Evolutionary conservation across 2,797 vertebrate species (phyloP), one percentile per base, ranked within the genome.

Genomic region (Falco columbarius): DNA sequence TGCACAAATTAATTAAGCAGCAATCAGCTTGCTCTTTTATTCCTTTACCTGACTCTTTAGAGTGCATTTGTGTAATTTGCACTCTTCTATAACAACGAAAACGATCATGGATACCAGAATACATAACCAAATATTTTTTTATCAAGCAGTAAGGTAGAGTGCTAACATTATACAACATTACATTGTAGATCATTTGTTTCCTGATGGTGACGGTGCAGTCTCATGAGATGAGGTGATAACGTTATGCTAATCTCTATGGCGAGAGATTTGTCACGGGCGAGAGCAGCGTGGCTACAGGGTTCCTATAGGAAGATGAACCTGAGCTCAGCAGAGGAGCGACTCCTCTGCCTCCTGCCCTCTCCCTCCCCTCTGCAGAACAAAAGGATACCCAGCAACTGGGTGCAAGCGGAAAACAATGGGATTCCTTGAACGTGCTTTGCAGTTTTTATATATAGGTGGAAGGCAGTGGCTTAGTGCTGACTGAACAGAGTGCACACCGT

Each of bases 91-190:
- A 8, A 58, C n/a, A 67, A 44, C 9, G 22, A 55, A 76, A 86
- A 36, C 27, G 7, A 36, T 59, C 14, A 11, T 1, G 2, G 27
- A 42, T 76, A 66, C 19, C 10, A 24, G 38, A 85, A 80, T 51
- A 47, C 12, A 17, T 58, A 66, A 66, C 34, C 24, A 59, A 44
- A 4, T 89, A 40, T 5, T 73, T 75, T 46, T 76, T 58, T 40
- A 34, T 81, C 18, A 26, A 51, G 34, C 34, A 54, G 38, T 36
- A 55, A 67, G 51, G 21, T 46, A 14, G 71, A 85, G 12, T 29
- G 26, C 34, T 61, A 56, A 17, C 0, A 0, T 58, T 1, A 3
- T 14, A 16, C 54, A 71, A 26, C 32, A 0, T 58, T 1, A 3
- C 13, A 16, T 56, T 74, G 29, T 34, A 49, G 42, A 42, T 92